Evolutionary conservation across 2,797 vertebrate genomes (phyloP).

Genomic region (Melanotaenia trifasciata): DNA sequence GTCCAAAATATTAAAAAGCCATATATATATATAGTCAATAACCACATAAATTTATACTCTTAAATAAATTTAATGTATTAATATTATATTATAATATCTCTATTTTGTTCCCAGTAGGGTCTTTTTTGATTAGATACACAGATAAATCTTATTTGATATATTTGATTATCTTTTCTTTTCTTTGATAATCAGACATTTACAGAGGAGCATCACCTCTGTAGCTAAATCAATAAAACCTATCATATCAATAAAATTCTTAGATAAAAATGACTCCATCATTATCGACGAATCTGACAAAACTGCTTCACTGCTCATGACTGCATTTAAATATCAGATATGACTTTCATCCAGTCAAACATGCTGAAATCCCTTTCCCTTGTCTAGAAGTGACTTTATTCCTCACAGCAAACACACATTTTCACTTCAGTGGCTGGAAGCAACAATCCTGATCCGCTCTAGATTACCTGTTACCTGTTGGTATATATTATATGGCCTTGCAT

Average conservation of each 20-base stretch:
- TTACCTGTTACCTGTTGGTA: slow-evolving; percentile 95
- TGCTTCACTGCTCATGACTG: neutral
- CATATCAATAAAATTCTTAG: slow-evolving; percentile 45
- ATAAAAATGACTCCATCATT: slow-evolving; percentile 48
- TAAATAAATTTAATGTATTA: slow-evolving; percentile 4
- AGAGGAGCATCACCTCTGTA: slow-evolving; percentile 68
- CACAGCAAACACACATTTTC: slow-evolving; percentile 19
- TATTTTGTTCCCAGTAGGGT: slow-evolving; percentile 2
- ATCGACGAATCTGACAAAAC: slow-evolving; percentile 15
- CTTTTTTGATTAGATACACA: neutral
- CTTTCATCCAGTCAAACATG: slow-evolving; percentile 23
- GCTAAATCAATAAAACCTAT: slow-evolving; percentile 49
- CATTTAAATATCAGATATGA: slow-evolving; percentile 37
- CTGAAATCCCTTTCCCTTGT: slow-evolving; percentile 25
- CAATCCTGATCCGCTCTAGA: slow-evolving; percentile 76
- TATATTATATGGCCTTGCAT: slow-evolving; percentile 90
- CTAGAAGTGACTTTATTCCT: slow-evolving; percentile 8
- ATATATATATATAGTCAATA: neutral
- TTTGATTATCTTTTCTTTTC: slow-evolving; percentile 13
- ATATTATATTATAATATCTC: slow-evolving; percentile 8
- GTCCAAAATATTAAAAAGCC: neutral
- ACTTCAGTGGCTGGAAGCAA: neutral
- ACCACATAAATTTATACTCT: neutral
- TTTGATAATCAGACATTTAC: slow-evolving; percentile 57
- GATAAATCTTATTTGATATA: slow-evolving; percentile 30